Percentiles rank a stretch among this genome's conserved stretches.
phyloP scores from a whole-genome alignment of 2,797 vertebrate genomes.

The Enteromius trimaculatus region DNA sequence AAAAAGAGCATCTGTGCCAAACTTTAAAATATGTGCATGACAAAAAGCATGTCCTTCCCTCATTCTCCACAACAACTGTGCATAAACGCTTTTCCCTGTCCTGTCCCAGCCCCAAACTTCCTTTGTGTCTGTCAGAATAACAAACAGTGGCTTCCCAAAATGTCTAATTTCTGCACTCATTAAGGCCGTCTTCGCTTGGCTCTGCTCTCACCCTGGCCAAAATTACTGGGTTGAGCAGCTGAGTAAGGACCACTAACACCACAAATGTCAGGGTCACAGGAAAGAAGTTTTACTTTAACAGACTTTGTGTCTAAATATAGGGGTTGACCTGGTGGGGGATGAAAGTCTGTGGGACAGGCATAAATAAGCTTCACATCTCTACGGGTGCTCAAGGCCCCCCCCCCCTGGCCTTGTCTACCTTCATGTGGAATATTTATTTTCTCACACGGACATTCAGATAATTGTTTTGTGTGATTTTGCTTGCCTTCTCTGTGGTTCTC shows the following conservation, averaged over 20 bases:
- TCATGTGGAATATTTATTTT: background rate
- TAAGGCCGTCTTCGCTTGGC: constrained; percentile 53
- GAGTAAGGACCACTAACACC: constrained; percentile 54
- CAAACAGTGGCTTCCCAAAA: constrained; percentile 61
- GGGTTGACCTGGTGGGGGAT: background rate
- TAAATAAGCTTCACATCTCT: constrained; percentile 13
- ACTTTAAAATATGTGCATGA: constrained; percentile 6
- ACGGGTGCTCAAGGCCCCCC: no score
- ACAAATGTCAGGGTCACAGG: constrained; percentile 65
- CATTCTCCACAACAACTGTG: constrained; percentile 12
- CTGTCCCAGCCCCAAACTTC: constrained; percentile 64
- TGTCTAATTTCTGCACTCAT: constrained; percentile 52
- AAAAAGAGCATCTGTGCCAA: constrained; percentile 42
- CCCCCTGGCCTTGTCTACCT: background rate
- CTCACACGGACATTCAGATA: background rate
- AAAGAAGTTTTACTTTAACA: constrained; percentile 48
- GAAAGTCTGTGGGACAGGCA: background rate
- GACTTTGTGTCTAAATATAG: constrained; percentile 36
- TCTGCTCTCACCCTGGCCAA: constrained; percentile 63
- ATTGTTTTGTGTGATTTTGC: constrained; percentile 16
- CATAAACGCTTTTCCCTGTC: constrained; percentile 50
- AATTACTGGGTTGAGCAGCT: constrained; percentile 69
- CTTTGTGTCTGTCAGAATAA: constrained; percentile 64
- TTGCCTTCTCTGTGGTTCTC: constrained; percentile 43
- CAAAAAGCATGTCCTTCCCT: background rate